These are phyloP conservation scores for Thymelicus acteon DNA, from an alignment of 2,888 invertebrate species.

Conservation along the genomic window DNA sequence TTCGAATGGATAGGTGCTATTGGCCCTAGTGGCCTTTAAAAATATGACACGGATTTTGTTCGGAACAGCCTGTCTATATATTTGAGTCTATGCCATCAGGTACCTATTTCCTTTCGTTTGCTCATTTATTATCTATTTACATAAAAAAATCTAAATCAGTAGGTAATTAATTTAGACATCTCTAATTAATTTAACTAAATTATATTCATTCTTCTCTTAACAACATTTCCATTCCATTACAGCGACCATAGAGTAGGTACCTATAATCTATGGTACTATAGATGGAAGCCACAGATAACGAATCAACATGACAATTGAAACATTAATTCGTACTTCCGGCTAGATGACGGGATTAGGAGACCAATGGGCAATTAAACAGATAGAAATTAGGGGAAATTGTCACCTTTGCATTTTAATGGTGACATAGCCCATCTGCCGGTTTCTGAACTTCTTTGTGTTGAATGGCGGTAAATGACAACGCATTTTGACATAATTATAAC, in stretches of 20 bases:
- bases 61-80: too few relatives aligned
- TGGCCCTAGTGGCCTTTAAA: too few relatives aligned
- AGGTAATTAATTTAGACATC: too few relatives aligned
- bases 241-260: conserved; percentile 24
- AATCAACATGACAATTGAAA: conserved; percentile 38
- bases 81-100: too few relatives aligned
- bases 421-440: conserved; percentile 45
- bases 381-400: conserved; percentile 52
- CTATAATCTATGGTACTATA: conserved; percentile 17
- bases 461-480: not conserved
- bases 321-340: conserved; percentile 44
- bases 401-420: conserved; percentile 53
- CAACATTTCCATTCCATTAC: conserved; percentile 27
- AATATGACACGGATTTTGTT: too few relatives aligned
- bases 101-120: too few relatives aligned
- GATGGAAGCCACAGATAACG: conserved; percentile 32
- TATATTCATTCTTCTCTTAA: not conserved
- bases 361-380: conserved; percentile 58
- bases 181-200: too few relatives aligned
- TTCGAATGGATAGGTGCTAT: too few relatives aligned
- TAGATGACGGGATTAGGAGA: conserved; percentile 56
- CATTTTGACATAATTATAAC: not conserved
- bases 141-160: too few relatives aligned
- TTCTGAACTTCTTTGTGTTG: conserved; percentile 3
- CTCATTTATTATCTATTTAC: too few relatives aligned